Evolutionary conservation across 2,888 invertebrate species (phyloP).

Genomic region (Eudasyphora cyanicolor): DNA sequence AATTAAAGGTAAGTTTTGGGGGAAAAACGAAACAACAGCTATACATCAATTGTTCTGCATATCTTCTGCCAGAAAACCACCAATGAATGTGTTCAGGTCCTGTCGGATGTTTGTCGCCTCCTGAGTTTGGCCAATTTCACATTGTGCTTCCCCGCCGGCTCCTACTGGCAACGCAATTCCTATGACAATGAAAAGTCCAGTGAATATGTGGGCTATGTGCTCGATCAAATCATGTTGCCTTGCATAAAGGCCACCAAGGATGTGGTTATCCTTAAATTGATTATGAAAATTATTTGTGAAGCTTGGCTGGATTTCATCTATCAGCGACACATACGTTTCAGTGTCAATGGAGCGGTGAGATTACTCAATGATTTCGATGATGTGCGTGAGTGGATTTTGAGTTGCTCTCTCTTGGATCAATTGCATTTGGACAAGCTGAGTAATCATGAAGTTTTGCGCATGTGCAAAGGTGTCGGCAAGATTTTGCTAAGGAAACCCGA

Average conservation of each 20-base stretch:
- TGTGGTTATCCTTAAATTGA: conserved; percentile 87
- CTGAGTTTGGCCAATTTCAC: conserved; percentile 90
- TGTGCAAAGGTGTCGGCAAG: conserved; percentile 92
- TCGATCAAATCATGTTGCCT: conserved; percentile 88
- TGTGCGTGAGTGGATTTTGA: conserved; percentile 88
- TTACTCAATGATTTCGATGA: conserved; percentile 90
- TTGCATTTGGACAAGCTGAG: conserved; percentile 80
- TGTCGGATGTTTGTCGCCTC: conserved; percentile 88
- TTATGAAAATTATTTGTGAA: conserved; percentile 90
- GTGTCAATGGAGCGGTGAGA: conserved; percentile 88
- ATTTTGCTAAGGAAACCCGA: conserved; percentile 90
- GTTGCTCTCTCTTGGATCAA: conserved; percentile 82
- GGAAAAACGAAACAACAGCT: too few relatives aligned
- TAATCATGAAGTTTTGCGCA: conserved; percentile 81
- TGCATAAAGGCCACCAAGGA: conserved; percentile 89
- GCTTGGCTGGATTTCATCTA: conserved; percentile 94
- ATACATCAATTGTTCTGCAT: too few relatives aligned
- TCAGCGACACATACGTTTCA: conserved; percentile 90
- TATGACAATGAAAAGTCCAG: conserved; percentile 78
- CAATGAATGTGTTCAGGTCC: conserved; percentile 85
- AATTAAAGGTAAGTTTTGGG: conserved; percentile 84
- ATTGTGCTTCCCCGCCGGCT: conserved; percentile 88
- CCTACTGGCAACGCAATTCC: conserved; percentile 83
- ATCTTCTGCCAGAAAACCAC: conserved; percentile 84
- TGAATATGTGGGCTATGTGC: conserved; percentile 86